Percentiles rank a stretch among this genome's conserved stretches.
Evolutionary conservation across 2,888 invertebrate species (phyloP).

Genomic region (Baccha elongata): DNA sequence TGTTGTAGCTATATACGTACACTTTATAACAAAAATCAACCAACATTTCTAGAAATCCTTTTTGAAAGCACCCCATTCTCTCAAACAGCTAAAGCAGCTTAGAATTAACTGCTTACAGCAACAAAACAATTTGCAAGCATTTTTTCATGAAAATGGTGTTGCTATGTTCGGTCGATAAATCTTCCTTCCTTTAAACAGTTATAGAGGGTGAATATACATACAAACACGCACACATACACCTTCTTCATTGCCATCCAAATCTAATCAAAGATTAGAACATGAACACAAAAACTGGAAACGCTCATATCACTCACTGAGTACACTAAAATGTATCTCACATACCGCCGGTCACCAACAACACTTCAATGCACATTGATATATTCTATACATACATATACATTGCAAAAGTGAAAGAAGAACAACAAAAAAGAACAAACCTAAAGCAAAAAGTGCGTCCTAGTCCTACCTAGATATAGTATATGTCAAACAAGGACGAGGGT

Average conservation of each 20-base stretch:
- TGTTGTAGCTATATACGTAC: neutral
- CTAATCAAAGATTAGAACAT: constrained; percentile 57
- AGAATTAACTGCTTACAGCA: constrained; percentile 53
- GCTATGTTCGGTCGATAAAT: constrained; percentile 67
- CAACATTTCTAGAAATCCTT: constrained; percentile 49
- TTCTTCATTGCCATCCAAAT: constrained; percentile 40
- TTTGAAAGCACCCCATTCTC: constrained; percentile 26
- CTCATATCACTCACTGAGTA: constrained; percentile 35
- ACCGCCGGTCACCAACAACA: constrained; percentile 36
- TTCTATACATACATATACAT: constrained; percentile 1
- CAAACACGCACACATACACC: constrained; percentile 8
- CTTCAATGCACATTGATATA: constrained; percentile 51
- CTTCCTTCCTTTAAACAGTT: constrained; percentile 49
- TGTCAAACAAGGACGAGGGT: constrained; percentile 76
- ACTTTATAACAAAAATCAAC: constrained; percentile 18
- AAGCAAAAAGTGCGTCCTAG: constrained; percentile 34
- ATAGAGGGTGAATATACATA: constrained; percentile 49
- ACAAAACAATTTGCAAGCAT: constrained; percentile 62
- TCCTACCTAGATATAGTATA: too few relatives aligned
- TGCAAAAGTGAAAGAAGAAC: constrained; percentile 36
- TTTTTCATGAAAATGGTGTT: constrained; percentile 59
- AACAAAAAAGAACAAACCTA: constrained; percentile 10
- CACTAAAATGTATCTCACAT: constrained; percentile 49
- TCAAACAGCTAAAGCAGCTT: constrained; percentile 8
- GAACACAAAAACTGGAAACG: constrained; percentile 48